Conservation (phyloP, 2,797 vertebrate genomes). For the Furcifer pardalis region DNA sequence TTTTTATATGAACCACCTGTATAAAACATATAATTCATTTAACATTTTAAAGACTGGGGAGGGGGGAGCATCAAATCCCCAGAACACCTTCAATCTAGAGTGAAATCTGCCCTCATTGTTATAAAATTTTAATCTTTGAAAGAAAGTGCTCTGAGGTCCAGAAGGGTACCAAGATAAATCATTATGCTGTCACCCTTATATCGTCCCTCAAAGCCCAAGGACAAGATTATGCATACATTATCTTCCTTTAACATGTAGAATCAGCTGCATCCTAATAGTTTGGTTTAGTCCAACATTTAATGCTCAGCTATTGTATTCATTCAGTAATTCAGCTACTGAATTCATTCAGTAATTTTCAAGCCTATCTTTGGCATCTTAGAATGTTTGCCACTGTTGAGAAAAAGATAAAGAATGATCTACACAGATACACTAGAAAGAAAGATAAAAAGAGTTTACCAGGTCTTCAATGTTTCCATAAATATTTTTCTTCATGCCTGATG, state of each 20-base stretch:
- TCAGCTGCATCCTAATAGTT: neutral
- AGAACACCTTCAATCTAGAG: neutral
- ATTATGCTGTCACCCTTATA: neutral
- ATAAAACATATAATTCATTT: slow-evolving; percentile 54
- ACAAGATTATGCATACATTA: neutral
- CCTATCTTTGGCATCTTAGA: neutral
- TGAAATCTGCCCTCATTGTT: no score
- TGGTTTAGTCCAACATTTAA: neutral
- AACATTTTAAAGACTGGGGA: slow-evolving; percentile 8
- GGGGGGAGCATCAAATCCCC: neutral
- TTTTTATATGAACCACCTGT: slow-evolving; percentile 95
- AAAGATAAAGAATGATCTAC: neutral
- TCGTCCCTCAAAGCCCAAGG: neutral
- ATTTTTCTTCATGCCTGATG: slow-evolving; percentile 99
- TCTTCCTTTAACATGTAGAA: neutral
- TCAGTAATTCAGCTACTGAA: neutral
- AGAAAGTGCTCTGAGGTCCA: neutral
- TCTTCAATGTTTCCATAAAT: slow-evolving; percentile 99
- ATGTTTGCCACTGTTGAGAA: neutral
- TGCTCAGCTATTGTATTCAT: neutral
- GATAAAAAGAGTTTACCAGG: slow-evolving; percentile 82
- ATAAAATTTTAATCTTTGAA: neutral
- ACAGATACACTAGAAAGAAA: slow-evolving; percentile 1
- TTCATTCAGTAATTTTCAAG: neutral
- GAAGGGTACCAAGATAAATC: neutral